Conservation (phyloP, 2,888 invertebrate species). For the Panopea generosa region DNA sequence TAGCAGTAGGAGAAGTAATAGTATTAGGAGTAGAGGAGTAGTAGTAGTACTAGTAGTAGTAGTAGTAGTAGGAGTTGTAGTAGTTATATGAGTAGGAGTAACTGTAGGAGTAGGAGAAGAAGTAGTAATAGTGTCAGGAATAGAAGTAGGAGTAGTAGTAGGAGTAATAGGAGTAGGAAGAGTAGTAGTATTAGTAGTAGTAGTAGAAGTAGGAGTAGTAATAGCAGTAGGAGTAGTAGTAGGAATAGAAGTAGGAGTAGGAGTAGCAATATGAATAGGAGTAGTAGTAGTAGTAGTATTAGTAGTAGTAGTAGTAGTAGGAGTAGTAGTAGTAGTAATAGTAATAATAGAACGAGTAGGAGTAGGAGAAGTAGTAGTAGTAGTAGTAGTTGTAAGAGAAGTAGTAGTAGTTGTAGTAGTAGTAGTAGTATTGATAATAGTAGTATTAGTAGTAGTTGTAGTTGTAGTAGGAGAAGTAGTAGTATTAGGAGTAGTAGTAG, state of each 20-base stretch:
- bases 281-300: conserved; percentile 3
- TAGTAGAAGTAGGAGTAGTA: conserved; percentile 4
- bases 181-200: conserved; percentile 5
- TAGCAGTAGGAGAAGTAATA: background rate
- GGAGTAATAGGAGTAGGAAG: background rate
- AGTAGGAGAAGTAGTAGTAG: conserved; percentile 5
- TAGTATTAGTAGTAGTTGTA: conserved; percentile 34
- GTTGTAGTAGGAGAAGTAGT: conserved; percentile 22
- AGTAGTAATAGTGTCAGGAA: background rate
- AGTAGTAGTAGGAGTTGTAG: conserved; percentile 3
- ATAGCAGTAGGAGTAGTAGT: conserved; percentile 1
- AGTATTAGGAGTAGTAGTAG: conserved; percentile 21
- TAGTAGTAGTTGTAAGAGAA: conserved; percentile 1
- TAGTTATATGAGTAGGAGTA: background rate
- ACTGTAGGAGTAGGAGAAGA: background rate
- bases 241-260: background rate
- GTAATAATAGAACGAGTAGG: background rate
- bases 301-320: background rate
- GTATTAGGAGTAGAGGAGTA: background rate
- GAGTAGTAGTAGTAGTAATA: conserved; percentile 7
- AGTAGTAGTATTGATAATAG: conserved; percentile 32
- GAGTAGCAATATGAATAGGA: conserved; percentile 18
- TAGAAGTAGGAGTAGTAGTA: conserved; percentile 4
- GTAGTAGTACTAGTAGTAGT: conserved; percentile 10
- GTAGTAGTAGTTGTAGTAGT: no score